Percentiles rank a stretch among this genome's conserved stretches.
phyloP scores from a whole-genome alignment of 2,888 invertebrate species.

The Caenorhabditis japonica region DNA sequence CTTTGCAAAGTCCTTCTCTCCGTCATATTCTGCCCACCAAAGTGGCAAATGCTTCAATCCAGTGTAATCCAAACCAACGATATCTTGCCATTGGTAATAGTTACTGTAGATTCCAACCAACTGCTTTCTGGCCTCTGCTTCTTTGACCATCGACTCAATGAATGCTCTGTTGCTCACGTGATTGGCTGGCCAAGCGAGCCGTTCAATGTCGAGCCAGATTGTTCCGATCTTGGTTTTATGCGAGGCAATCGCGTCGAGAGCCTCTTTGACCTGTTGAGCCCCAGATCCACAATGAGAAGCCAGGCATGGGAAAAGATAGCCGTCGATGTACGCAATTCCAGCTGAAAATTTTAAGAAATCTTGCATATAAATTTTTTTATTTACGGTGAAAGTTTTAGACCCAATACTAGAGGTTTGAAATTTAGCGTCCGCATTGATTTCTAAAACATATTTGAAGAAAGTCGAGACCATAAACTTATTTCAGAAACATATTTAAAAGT shows the following conservation, averaged over 20 bases:
- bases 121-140: conserved; percentile 34
- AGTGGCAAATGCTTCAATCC: conserved; percentile 51
- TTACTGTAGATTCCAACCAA: conserved; percentile 64
- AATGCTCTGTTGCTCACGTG: conserved; percentile 57
- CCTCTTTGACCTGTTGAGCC: conserved; percentile 37
- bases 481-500: too few species aligned
- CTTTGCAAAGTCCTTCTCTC: conserved; percentile 45
- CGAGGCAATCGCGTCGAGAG: conserved; percentile 30
- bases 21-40: conserved; percentile 68
- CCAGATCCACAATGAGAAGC: conserved; percentile 46
- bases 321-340: conserved; percentile 52
- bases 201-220: conserved; percentile 64
- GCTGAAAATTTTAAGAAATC: conserved; percentile 23
- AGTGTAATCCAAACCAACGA: conserved; percentile 63
- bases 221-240: conserved; percentile 45
- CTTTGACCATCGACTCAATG: conserved; percentile 50
- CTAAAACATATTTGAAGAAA: too few species aligned
- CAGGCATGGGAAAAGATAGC: conserved; percentile 61
- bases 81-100: conserved; percentile 64
- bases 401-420: too few species aligned
- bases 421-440: too few species aligned
- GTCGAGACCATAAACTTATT: too few species aligned
- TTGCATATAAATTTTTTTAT: too few species aligned
- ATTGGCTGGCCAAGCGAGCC: conserved; percentile 58
- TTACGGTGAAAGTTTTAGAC: too few species aligned